Conservation (phyloP, 2,797 vertebrate genomes). For the Malacoctenus gilli region DNA sequence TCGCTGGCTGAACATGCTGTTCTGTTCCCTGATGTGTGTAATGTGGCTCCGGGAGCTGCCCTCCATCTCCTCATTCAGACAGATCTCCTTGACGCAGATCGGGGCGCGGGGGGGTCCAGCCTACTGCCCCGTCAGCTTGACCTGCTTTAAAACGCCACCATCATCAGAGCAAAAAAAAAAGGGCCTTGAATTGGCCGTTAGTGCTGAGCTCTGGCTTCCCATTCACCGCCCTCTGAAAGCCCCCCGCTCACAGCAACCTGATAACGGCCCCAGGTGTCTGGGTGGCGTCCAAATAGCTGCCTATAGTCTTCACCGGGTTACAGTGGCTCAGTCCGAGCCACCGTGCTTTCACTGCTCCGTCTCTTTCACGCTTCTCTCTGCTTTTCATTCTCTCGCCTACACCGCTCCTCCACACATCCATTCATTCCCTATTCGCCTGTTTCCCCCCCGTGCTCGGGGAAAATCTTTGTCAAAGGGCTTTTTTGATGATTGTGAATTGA, state of each 20-base stretch:
- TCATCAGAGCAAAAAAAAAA: constrained; percentile 66
- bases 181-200: constrained; percentile 67
- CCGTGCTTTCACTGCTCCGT: constrained; percentile 19
- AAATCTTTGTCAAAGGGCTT: constrained; percentile 46
- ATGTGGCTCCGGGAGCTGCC: constrained; percentile 24
- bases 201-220: constrained; percentile 71
- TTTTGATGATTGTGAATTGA: constrained; percentile 50
- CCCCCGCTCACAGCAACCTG: constrained; percentile 58
- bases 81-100: constrained; percentile 41
- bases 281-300: constrained; percentile 66
- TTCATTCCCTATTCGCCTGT: constrained; percentile 4
- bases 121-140: constrained; percentile 71
- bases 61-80: constrained; percentile 39
- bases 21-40: constrained; percentile 32
- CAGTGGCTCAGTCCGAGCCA: constrained; percentile 35
- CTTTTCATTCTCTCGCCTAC: constrained; percentile 32
- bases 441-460: constrained; percentile 16
- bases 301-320: constrained; percentile 57
- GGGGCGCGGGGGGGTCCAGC: constrained; percentile 25
- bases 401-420: constrained; percentile 34
- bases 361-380: not conserved
- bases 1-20: constrained; percentile 28
- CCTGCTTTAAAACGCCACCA: constrained; percentile 68
- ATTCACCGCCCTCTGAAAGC: constrained; percentile 68
- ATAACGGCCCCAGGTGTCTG: constrained; percentile 73